Percentiles rank a stretch among this genome's conserved stretches.
phyloP scores from a whole-genome alignment of 2,888 invertebrate species.

The Maniola hyperantus region DNA sequence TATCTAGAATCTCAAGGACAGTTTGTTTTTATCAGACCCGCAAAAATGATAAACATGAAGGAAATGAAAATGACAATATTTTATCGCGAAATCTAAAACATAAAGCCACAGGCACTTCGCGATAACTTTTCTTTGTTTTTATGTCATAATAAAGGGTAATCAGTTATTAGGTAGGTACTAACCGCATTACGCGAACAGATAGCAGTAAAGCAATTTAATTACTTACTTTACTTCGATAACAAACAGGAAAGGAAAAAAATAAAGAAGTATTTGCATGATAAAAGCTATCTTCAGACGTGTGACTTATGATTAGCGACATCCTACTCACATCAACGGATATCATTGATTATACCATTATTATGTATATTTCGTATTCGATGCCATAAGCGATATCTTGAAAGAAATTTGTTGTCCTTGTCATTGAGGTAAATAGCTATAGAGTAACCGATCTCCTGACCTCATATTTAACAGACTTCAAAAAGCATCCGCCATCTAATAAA shows the following conservation, averaged over 20 bases:
- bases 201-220: conserved; percentile 15
- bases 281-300: conserved; percentile 28
- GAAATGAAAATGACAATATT: conserved; percentile 21
- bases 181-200: conserved; percentile 22
- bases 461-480: neutral
- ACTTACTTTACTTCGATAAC: conserved; percentile 14
- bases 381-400: neutral
- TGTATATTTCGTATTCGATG: neutral
- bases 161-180: conserved; percentile 14
- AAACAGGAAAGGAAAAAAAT: conserved; percentile 19
- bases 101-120: neutral
- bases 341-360: conserved; percentile 24
- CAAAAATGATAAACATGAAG: conserved; percentile 21
- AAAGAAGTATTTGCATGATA: conserved; percentile 24
- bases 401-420: neutral
- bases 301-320: conserved; percentile 39
- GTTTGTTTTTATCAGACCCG: conserved; percentile 15
- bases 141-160: conserved; percentile 17
- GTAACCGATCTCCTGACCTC: neutral
- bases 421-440: neutral
- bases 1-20: conserved; percentile 5
- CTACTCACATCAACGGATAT: conserved; percentile 41
- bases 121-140: conserved; percentile 2
- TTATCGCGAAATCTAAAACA: conserved; percentile 14
- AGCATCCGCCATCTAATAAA: too few relatives aligned